Evolutionary conservation across 2,797 vertebrate species (phyloP).

Genomic region (Momotus momota): DNA sequence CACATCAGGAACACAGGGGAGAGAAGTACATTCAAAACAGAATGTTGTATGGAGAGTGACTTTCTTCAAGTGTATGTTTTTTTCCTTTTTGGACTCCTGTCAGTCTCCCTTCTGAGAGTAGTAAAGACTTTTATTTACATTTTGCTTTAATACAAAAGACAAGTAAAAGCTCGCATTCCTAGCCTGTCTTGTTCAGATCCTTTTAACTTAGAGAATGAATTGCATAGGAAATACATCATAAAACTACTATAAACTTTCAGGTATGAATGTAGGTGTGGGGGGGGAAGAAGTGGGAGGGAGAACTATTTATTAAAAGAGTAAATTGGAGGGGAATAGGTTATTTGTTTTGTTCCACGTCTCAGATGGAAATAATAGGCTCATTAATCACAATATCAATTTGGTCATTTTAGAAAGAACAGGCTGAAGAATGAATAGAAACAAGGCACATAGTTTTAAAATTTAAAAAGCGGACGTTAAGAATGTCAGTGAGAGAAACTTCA

Average conservation of each 20-base stretch:
- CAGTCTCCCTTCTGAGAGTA: not conserved
- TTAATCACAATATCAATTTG: slow-evolving; percentile 73
- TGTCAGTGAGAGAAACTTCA: not conserved
- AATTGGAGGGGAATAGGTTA: slow-evolving; percentile 70
- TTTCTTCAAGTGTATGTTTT: not conserved
- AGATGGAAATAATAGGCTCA: slow-evolving; percentile 77
- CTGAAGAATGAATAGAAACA: slow-evolving; percentile 36
- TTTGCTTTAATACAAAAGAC: slow-evolving; percentile 41
- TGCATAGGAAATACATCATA: slow-evolving; percentile 57
- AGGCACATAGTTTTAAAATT: not conserved
- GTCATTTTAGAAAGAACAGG: slow-evolving; percentile 71
- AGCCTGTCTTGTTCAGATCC: slow-evolving; percentile 10
- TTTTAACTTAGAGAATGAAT: slow-evolving; percentile 69
- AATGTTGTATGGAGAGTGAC: not conserved
- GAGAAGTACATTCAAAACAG: not conserved
- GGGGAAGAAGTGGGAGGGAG: not conserved
- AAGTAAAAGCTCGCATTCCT: slow-evolving; percentile 41
- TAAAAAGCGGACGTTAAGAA: not conserved
- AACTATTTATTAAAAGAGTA: slow-evolving; percentile 71
- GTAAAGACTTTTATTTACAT: not conserved
- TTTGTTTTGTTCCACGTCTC: slow-evolving; percentile 74
- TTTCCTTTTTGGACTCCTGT: not conserved
- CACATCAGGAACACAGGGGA: not conserved
- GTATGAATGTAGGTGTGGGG: slow-evolving; percentile 1
- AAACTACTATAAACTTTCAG: slow-evolving; percentile 50